These are phyloP conservation scores for Coelopa frigida DNA, from an alignment of 1,140 invertebrate species.

Conservation along the genomic window DNA sequence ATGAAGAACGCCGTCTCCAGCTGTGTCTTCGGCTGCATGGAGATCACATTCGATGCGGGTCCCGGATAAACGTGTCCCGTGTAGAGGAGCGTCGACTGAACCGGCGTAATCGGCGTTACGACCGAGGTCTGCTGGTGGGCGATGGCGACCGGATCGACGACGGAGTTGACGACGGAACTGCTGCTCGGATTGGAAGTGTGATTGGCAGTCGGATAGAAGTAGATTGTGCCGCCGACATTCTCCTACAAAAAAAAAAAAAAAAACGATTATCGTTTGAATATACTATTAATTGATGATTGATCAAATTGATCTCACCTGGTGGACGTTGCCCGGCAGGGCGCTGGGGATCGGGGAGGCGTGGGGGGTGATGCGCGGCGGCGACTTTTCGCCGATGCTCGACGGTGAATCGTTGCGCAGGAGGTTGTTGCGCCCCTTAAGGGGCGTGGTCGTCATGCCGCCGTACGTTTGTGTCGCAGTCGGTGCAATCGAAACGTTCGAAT, in stretches of 20 bases:
- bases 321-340: slow-evolving; percentile 46
- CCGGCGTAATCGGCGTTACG: slow-evolving; percentile 24
- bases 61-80: slow-evolving; percentile 41
- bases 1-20: slow-evolving; percentile 64
- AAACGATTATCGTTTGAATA: not conserved
- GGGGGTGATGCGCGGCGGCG: slow-evolving; percentile 39
- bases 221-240: slow-evolving; percentile 89
- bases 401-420: slow-evolving; percentile 39
- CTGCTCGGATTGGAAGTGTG: slow-evolving; percentile 26
- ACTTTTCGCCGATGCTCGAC: slow-evolving; percentile 33
- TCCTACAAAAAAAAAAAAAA: slow-evolving; percentile 53
- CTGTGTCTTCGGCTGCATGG: slow-evolving; percentile 46
- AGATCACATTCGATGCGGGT: slow-evolving; percentile 45
- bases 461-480: slow-evolving; percentile 31
- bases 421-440: slow-evolving; percentile 28
- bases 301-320: slow-evolving; percentile 46
- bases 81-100: slow-evolving; percentile 28
- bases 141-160: slow-evolving; percentile 30
- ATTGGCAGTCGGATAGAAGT: slow-evolving; percentile 69
- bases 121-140: slow-evolving; percentile 24
- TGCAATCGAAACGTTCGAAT: slow-evolving; percentile 18
- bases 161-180: slow-evolving; percentile 18
- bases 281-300: slow-evolving; percentile 4
- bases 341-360: slow-evolving; percentile 40
- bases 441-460: slow-evolving; percentile 29